Evolutionary conservation across 2,797 vertebrate genomes (phyloP).

Genomic region (Todus mexicanus): DNA sequence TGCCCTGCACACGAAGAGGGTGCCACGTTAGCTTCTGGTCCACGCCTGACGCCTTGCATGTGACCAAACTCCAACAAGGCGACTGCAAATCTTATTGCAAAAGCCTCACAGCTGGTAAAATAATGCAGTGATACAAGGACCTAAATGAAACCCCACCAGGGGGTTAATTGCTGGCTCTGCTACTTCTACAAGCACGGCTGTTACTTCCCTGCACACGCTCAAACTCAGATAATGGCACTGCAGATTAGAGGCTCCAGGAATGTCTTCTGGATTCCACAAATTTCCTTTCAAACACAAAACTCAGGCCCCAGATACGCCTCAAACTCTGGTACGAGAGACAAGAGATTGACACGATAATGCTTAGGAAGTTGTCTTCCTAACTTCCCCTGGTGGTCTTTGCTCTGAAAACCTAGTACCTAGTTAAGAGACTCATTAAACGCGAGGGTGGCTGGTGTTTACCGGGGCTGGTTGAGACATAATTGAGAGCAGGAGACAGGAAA

Average conservation of each 20-base stretch:
- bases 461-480: not conserved
- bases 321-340: not conserved
- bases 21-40: not conserved
- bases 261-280: not conserved
- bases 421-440: not conserved
- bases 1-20: not conserved
- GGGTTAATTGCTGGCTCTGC: not conserved
- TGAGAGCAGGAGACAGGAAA: not conserved
- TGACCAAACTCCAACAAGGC: not conserved
- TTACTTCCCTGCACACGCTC: not conserved
- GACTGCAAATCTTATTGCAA: not conserved
- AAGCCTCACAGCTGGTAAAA: not conserved
- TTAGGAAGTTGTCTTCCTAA: not conserved
- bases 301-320: not conserved
- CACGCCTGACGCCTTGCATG: not conserved
- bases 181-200: not conserved
- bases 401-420: not conserved
- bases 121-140: rapidly evolving
- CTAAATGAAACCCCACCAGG: not conserved
- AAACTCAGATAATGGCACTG: not conserved
- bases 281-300: not conserved
- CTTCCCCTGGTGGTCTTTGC: not conserved
- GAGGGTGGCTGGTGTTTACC: not conserved
- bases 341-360: not conserved
- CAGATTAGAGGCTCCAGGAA: not conserved